These are phyloP conservation scores for Drymodes brunneopygia DNA, from an alignment of 2,113 vertebrate species.

Conservation along the genomic window DNA sequence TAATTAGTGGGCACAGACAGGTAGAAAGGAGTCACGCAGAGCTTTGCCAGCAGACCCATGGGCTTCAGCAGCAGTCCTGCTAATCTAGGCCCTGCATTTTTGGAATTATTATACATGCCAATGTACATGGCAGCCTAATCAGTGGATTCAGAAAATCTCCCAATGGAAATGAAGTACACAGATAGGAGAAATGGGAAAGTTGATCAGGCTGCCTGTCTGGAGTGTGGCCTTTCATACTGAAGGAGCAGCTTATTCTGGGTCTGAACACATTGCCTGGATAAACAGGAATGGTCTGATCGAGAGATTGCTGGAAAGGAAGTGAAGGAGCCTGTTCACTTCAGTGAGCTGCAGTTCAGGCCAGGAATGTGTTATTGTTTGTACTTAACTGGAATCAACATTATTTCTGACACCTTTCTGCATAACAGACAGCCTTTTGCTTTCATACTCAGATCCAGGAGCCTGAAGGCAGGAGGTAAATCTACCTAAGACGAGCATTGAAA, in stretches of 20 bases:
- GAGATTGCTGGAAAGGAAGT: background rate
- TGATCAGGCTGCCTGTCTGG: background rate
- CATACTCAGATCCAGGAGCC: background rate
- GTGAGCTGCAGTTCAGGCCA: background rate
- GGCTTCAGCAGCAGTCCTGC: background rate
- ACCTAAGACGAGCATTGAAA: background rate
- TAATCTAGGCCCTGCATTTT: background rate
- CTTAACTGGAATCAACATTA: background rate
- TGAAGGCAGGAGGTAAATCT: background rate
- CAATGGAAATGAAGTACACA: background rate
- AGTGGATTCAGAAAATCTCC: background rate
- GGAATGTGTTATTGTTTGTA: background rate
- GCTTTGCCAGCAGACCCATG: background rate
- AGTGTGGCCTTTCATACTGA: background rate
- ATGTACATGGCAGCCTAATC: background rate
- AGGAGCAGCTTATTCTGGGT: background rate
- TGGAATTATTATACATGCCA: background rate
- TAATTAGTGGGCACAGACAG: background rate
- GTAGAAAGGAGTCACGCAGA: background rate
- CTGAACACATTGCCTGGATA: background rate
- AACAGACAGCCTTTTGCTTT: background rate
- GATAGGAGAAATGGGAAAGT: background rate
- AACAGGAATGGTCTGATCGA: background rate
- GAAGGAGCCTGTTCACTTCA: background rate
- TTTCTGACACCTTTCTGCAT: background rate